Percentiles rank a stretch among this genome's conserved stretches.
Conservation (phyloP, 2,113 vertebrate genomes). For the Xiphophorus couchianus region DNA sequence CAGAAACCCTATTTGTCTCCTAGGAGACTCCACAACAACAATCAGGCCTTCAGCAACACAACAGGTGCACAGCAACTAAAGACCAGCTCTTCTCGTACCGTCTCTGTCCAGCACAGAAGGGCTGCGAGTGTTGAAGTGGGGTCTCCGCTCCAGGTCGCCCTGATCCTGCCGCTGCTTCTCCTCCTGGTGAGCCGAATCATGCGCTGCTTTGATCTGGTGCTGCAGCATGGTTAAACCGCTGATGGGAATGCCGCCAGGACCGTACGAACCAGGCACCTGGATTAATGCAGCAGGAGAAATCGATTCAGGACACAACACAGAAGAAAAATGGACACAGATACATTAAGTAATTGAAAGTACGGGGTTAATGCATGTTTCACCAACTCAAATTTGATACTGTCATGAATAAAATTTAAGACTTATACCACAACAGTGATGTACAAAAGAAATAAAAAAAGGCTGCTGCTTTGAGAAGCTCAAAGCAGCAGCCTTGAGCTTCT, state of each 20-base stretch:
- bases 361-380: too few species aligned
- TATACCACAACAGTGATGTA: too few species aligned
- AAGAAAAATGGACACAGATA: background rate
- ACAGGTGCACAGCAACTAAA: slow-evolving; percentile 4
- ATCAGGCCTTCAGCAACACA: slow-evolving; percentile 27
- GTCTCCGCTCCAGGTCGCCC: slow-evolving; percentile 85
- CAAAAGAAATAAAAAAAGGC: too few species aligned
- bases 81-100: slow-evolving; percentile 75
- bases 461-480: too few species aligned
- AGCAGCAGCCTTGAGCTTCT: too few species aligned
- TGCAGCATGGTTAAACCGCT: slow-evolving; percentile 92
- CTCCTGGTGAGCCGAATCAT: slow-evolving; percentile 91
- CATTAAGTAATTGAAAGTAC: background rate
- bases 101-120: slow-evolving; percentile 89
- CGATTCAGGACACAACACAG: background rate
- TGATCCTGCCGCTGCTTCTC: slow-evolving; percentile 94
- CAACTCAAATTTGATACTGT: too few species aligned
- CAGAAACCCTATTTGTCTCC: background rate
- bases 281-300: background rate
- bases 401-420: too few species aligned
- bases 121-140: slow-evolving; percentile 83
- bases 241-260: slow-evolving; percentile 82
- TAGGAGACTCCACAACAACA: slow-evolving; percentile 29
- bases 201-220: slow-evolving; percentile 93
- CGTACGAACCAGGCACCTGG: slow-evolving; percentile 83